Base-by-base conservation (phyloP, 2,113 vertebrate genomes). In the Arvicanthis niloticus region DNA sequence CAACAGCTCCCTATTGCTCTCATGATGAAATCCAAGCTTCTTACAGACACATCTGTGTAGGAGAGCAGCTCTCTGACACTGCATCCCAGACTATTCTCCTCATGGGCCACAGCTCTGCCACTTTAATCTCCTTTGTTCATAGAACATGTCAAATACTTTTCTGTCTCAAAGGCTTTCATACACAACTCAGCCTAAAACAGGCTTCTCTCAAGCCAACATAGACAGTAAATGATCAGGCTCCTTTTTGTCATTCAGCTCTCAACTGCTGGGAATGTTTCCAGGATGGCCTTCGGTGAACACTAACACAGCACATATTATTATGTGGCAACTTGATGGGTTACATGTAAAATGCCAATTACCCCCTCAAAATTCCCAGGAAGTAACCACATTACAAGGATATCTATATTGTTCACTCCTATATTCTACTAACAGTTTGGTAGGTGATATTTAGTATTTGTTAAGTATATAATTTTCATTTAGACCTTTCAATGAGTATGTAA, bases 111-210 rank as follows among this genome's bases (percentile, higher is more conserved):
- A 65, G 15, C 75, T 26, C 70, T 85, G 31, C 53, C 70, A 95
- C 34, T 72, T 45, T 89, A 34, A 21, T 87, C 78, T 95, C 86
- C 70, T 58, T 65, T 85, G 19, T 51, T 88, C n/a, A 67, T 86
- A 80, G 77, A 95, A 84, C 48, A 91, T 51, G 24, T 11, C 26
- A 73, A 84, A 91, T 21, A 85, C 58, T 48, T 89, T 68, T n/a
- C 70, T 85, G 40, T 48, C 65, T 85, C 77, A 84, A 95, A 95
- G 72, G 68, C 31, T 87, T 88, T n/a, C 37, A 11, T 40, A 91
- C 4, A 56, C 51, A 88, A 78, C 65, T 80, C 58, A 62, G 40
- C n/a, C 81, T 62, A 42, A 62, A 84, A 62, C 6, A 26, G 37
- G 40, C n/a, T 60, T 42, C 42, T 62, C 81, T 84, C n/a, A 40